phyloP scores from a whole-genome alignment of 1,140 invertebrate genomes.

The Drosophila equinoxialis region DNA sequence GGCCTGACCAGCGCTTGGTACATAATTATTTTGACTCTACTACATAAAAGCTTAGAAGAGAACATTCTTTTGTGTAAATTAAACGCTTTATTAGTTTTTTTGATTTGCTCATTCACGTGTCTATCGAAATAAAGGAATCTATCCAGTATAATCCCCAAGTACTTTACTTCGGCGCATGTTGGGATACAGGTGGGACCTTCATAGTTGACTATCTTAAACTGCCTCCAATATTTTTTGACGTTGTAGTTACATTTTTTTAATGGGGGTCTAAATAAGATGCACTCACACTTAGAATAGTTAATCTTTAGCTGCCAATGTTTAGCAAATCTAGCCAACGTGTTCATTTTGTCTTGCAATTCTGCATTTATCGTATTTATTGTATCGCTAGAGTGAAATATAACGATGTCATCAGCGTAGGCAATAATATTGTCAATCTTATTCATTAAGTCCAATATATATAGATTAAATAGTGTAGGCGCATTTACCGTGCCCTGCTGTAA shows the following conservation, averaged over 20 bases:
- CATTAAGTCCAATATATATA: neutral
- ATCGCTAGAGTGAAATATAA: neutral
- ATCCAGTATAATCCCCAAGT: neutral
- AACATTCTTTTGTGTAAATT: neutral
- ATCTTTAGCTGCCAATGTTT: neutral
- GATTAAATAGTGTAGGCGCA: neutral
- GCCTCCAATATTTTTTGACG: neutral
- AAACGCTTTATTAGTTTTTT: neutral
- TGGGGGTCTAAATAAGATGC: neutral
- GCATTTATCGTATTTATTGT: neutral
- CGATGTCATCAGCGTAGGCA: neutral
- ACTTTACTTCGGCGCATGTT: neutral
- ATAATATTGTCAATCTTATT: neutral
- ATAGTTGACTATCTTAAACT: neutral
- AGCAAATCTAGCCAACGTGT: neutral
- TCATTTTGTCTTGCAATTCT: neutral
- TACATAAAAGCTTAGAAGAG: neutral
- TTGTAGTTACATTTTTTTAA: conserved; percentile 10
- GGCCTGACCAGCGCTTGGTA: neutral
- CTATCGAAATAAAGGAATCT: neutral
- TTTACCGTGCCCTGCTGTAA: neutral
- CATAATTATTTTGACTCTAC: neutral
- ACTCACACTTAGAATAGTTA: neutral
- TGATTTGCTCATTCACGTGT: neutral
- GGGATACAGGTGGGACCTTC: neutral